Evolutionary conservation across 2,113 vertebrate genomes (phyloP).

Genomic region (Riparia riparia): DNA sequence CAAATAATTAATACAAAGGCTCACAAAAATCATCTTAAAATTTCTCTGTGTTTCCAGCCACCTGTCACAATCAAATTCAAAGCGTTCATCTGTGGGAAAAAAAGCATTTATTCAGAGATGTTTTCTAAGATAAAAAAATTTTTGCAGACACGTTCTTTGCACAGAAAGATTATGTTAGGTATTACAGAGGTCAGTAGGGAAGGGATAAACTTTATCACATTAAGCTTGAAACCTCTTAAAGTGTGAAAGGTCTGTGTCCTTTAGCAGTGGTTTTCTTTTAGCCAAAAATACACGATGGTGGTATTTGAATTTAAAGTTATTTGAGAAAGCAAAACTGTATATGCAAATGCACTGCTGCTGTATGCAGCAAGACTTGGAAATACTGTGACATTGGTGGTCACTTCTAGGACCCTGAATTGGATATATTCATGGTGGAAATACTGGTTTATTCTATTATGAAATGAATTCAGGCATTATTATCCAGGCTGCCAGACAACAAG

Average conservation of each 20-base stretch:
- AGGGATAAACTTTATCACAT: conserved; percentile 8
- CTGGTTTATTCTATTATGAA: conserved; percentile 12
- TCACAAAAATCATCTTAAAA: background rate
- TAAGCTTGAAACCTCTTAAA: conserved; percentile 10
- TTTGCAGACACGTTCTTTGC: background rate
- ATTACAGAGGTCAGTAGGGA: conserved; percentile 17
- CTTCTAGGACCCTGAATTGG: background rate
- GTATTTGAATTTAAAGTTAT: background rate
- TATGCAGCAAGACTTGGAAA: background rate
- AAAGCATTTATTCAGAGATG: background rate
- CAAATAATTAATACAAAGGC: background rate
- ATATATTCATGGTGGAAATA: background rate
- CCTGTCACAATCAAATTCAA: background rate
- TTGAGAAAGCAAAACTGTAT: background rate
- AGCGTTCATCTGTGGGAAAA: background rate
- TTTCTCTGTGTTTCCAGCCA: background rate
- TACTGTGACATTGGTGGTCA: background rate
- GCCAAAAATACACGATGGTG: background rate
- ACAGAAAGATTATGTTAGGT: background rate
- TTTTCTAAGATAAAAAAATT: background rate
- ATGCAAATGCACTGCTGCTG: background rate
- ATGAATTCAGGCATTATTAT: conserved; percentile 19
- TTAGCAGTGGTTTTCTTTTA: background rate
- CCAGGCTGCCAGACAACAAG: background rate
- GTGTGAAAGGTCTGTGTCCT: conserved; percentile 13